Conservation (phyloP, 1,140 invertebrate genomes). For the Daktulosphaira vitifoliae region DNA sequence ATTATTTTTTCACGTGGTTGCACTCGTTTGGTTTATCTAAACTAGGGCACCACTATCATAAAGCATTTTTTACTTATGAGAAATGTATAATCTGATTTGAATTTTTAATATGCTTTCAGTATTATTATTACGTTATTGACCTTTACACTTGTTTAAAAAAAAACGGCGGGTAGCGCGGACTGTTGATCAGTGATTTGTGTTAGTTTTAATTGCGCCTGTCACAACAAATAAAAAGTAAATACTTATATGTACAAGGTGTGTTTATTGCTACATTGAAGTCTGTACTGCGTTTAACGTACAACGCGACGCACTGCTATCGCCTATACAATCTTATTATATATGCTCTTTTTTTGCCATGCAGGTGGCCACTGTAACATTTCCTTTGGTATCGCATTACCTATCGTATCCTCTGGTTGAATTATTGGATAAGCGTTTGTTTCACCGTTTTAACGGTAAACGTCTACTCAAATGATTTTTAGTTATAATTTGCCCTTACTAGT, state of each 20-base stretch:
- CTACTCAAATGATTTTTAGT: not conserved
- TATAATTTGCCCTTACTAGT: too few species aligned
- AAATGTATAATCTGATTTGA: too few species aligned
- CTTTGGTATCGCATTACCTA: conserved; percentile 5
- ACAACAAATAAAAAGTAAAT: not conserved
- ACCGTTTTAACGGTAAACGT: conserved; percentile 15
- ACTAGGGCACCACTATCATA: too few species aligned
- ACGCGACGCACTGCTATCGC: conserved; percentile 14
- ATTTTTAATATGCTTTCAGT: not conserved
- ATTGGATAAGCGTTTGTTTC: not conserved
- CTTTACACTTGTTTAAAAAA: not conserved
- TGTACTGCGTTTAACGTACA: too few species aligned
- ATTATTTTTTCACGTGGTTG: too few species aligned
- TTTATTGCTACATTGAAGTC: too few species aligned
- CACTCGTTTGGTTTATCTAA: too few species aligned
- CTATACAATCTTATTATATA: not conserved
- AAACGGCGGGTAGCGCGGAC: not conserved
- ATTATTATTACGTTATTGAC: conserved; percentile 12
- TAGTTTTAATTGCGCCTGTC: conserved; percentile 20
- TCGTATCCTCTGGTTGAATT: not conserved
- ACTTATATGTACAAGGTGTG: too few species aligned
- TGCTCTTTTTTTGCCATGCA: too few species aligned
- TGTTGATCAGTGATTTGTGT: conserved; percentile 9
- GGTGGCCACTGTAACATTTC: not conserved
- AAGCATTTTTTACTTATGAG: too few species aligned